phyloP scores from a whole-genome alignment of 2,888 invertebrate genomes.

The Diarsia brunnea region DNA sequence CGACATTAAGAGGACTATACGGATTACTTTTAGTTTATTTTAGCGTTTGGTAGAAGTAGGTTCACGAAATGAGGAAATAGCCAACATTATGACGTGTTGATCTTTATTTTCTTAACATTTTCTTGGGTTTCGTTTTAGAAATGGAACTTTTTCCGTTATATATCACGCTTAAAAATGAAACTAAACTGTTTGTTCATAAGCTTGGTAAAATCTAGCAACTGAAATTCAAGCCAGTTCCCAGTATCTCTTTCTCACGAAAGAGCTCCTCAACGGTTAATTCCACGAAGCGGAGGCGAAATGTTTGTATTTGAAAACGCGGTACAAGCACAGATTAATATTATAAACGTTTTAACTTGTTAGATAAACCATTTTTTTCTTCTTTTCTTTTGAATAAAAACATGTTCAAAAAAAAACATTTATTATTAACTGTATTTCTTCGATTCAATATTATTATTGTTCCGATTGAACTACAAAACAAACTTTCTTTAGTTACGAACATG shows the following conservation, averaged over 20 bases:
- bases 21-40: constrained; percentile 17
- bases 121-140: not conserved
- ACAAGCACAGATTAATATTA: no score
- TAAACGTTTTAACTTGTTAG: no score
- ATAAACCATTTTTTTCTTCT: no score
- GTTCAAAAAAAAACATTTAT: no score
- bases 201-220: no score
- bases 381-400: no score
- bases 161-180: not conserved
- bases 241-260: no score
- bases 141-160: not conserved
- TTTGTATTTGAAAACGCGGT: no score
- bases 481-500: constrained; percentile 22
- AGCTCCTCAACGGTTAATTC: no score
- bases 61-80: not conserved
- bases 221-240: no score
- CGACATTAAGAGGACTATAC: not conserved
- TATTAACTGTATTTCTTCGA: not conserved
- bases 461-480: constrained; percentile 22
- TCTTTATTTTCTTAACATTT: not conserved
- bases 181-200: not conserved
- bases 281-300: no score
- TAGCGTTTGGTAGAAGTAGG: not conserved
- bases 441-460: constrained; percentile 14
- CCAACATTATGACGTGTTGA: not conserved